phyloP scores from a whole-genome alignment of 2,797 vertebrate species.

The Cyprinodon diabolis region DNA sequence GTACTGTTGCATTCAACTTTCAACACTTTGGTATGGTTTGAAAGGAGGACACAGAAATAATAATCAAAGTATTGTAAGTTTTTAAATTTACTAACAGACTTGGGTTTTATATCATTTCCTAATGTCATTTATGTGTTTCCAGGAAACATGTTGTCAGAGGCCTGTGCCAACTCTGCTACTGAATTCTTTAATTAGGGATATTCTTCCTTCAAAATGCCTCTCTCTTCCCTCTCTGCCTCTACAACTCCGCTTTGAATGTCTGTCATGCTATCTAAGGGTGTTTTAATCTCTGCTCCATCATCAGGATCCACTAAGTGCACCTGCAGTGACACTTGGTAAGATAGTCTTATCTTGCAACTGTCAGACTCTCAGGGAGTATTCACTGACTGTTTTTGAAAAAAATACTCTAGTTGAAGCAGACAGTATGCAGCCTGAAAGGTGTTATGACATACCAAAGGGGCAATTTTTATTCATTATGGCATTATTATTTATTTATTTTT shows the following conservation, averaged over 20 bases:
- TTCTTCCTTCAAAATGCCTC: conserved; percentile 24
- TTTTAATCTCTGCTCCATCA: conserved; percentile 42
- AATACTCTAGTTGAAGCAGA: conserved; percentile 61
- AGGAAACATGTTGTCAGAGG: conserved; percentile 37
- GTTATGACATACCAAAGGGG: conserved; percentile 39
- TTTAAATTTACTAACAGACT: conserved; percentile 29
- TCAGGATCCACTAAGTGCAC: conserved; percentile 50
- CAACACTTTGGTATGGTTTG: conserved; percentile 40
- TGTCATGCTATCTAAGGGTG: conserved; percentile 47
- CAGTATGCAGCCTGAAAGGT: conserved; percentile 47
- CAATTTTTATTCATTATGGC: conserved; percentile 29
- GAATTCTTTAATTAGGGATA: conserved; percentile 54
- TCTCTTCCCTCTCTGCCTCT: conserved; percentile 27
- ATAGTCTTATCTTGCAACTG: conserved; percentile 58
- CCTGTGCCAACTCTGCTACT: conserved; percentile 30
- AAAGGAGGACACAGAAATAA: conserved; percentile 35
- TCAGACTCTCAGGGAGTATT: conserved; percentile 54
- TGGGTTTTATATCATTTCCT: conserved; percentile 11
- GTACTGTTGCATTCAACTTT: conserved; percentile 18
- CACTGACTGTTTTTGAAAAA: conserved; percentile 41
- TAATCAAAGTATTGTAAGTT: conserved; percentile 41
- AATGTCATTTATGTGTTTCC: conserved; percentile 38
- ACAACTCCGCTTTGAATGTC: conserved; percentile 46
- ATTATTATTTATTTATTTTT: conserved; percentile 6
- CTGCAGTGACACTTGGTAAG: conserved; percentile 51